Evolutionary conservation across 1,140 invertebrate species (phyloP), one percentile per base, ranked within the genome.

Genomic region (Trichomalopsis sarcophagae): DNA sequence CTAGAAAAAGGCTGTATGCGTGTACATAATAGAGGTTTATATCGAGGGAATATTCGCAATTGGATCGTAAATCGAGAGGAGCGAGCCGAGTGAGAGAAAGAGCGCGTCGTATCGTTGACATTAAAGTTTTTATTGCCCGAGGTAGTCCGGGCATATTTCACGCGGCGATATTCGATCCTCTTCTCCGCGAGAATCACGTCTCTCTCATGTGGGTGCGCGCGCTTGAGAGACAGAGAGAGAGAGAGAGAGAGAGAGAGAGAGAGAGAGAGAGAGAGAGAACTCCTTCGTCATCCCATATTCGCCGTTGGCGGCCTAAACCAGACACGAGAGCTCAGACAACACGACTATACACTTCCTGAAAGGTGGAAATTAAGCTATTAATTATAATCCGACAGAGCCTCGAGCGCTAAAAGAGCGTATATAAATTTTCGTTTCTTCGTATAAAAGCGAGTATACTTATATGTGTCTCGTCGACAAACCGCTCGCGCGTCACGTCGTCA

Each of bases 291-390:
- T 87, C 79, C 81, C 76, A 47, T 86, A 73, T 86, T 86, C 87
- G 85, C 86, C 84, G 87, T 88, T 90, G 86, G 87, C 86, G 86
- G 82, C 74, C 86, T 69, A 85, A 79, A n/a, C 44, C 21, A 23
- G 55, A 50, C 23, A 21, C 17, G 27, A 30, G 30, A n/a, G 5
- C 40, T 7, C 6, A 1, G 9, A 44, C 9, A 44, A 44, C 40
- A 69, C 78, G 62, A 69, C 17, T 62, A 62, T n/a, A 62, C 17
- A 62, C 89, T 92, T 91, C 88, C 90, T 91, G 90, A 91, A 90
- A 90, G 90, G 88, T 91, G 88, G 87, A 92, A 92, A 92, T 91
- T 91, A 89, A 91, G 90, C 91, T 91, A 91, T 91, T 91, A 91
- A 91, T 92, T 91, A 91, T 90, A 44, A 9, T 88, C 87, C 30